phyloP scores from a whole-genome alignment of 2,888 invertebrate species.

The Cosmorhoe ocellata region DNA sequence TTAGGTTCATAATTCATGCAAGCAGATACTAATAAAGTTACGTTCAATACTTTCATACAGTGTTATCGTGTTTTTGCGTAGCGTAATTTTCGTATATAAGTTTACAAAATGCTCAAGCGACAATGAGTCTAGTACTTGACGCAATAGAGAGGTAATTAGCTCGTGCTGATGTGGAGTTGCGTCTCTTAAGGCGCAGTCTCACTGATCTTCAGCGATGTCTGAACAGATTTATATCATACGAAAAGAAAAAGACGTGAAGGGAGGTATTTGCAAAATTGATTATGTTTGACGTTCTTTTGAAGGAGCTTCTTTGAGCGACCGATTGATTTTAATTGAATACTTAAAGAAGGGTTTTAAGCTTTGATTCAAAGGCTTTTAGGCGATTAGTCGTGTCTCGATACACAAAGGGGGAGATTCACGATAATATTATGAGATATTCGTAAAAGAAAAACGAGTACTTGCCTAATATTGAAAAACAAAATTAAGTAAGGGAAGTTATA shows the following conservation, averaged over 20 bases:
- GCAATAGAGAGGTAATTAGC: constrained; percentile 19
- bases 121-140: not conserved
- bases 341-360: constrained; percentile 50
- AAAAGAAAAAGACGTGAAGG: constrained; percentile 64
- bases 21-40: constrained; percentile 56
- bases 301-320: constrained; percentile 55
- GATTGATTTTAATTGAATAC: constrained; percentile 77
- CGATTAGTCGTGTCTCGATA: constrained; percentile 59
- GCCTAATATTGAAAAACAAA: too few relatives aligned
- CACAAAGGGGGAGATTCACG: constrained; percentile 48
- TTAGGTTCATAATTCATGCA: constrained; percentile 3
- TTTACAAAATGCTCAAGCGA: not conserved
- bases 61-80: constrained; percentile 64
- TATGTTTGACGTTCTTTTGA: constrained; percentile 76
- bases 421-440: constrained; percentile 9
- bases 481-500: too few relatives aligned
- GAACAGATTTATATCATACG: constrained; percentile 66
- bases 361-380: constrained; percentile 53
- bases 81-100: constrained; percentile 5
- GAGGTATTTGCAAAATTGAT: constrained; percentile 79
- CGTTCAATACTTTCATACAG: constrained; percentile 73
- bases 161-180: not conserved
- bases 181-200: constrained; percentile 28
- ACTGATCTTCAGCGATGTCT: constrained; percentile 46
- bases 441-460: not conserved